Percentiles rank a stretch among this genome's conserved stretches.
phyloP scores from a whole-genome alignment of 2,113 vertebrate genomes.

The Thomomys bottae region DNA sequence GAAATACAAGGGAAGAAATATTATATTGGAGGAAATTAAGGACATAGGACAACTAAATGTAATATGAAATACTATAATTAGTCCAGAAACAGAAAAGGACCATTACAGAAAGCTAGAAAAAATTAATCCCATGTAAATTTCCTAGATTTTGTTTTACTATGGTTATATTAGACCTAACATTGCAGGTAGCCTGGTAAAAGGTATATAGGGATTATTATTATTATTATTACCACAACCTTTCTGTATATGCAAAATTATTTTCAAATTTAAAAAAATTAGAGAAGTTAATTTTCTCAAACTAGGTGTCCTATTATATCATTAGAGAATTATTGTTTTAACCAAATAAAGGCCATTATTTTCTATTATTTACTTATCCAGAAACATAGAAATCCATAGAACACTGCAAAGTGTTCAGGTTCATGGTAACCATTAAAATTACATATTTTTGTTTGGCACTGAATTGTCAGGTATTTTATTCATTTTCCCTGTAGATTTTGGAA shows the following conservation, averaged over 20 bases:
- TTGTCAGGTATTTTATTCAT: constrained; percentile 21
- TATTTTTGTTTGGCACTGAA: not conserved
- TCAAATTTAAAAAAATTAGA: not conserved
- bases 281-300: not conserved
- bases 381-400: not conserved
- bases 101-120: not conserved
- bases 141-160: not conserved
- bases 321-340: not conserved
- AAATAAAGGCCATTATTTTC: not conserved
- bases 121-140: not conserved
- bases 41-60: not conserved
- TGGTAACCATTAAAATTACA: constrained; percentile 9
- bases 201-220: not conserved
- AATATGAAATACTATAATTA: not conserved
- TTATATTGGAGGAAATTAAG: not conserved
- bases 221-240: constrained; percentile 4
- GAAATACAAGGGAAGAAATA: not conserved
- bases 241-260: not conserved
- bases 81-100: not conserved
- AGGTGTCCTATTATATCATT: not conserved
- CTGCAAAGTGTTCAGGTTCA: not conserved
- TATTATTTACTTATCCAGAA: constrained; percentile 36
- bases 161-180: not conserved
- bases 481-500: constrained; percentile 20
- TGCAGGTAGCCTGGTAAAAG: not conserved